Conservation (phyloP, 2,113 vertebrate species). For the Rhea americana region DNA sequence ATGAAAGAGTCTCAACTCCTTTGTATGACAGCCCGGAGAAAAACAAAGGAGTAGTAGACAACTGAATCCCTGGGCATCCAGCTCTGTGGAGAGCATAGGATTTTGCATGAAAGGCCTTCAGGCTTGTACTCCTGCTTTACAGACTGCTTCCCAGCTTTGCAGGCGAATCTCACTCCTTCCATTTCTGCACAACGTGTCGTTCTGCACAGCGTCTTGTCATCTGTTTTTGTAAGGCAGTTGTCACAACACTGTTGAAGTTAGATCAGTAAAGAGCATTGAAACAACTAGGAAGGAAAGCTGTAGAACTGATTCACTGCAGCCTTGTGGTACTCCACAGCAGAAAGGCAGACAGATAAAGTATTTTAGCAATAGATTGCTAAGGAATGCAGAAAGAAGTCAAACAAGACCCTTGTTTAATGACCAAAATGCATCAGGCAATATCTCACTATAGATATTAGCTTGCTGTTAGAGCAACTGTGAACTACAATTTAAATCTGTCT, state of each 20-base stretch:
- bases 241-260: not conserved
- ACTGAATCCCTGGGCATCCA: constrained; percentile 23
- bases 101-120: constrained; percentile 15
- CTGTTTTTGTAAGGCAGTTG: not conserved
- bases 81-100: not conserved
- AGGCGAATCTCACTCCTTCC: constrained; percentile 22
- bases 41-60: not conserved
- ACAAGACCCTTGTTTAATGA: not conserved
- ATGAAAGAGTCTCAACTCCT: not conserved
- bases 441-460: not conserved
- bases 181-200: not conserved
- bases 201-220: not conserved
- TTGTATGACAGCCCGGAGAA: not conserved
- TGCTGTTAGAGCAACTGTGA: not conserved
- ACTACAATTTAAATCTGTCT: not conserved
- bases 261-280: not conserved
- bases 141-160: not conserved
- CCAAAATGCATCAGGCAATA: not conserved
- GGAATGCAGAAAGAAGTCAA: not conserved
- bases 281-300: not conserved
- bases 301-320: not conserved
- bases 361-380: not conserved
- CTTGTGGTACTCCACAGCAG: not conserved
- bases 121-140: constrained; percentile 16
- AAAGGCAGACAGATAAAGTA: not conserved